Base-by-base conservation (phyloP, 2,888 invertebrate genomes). In the Pantelozetes paolii region DNA sequence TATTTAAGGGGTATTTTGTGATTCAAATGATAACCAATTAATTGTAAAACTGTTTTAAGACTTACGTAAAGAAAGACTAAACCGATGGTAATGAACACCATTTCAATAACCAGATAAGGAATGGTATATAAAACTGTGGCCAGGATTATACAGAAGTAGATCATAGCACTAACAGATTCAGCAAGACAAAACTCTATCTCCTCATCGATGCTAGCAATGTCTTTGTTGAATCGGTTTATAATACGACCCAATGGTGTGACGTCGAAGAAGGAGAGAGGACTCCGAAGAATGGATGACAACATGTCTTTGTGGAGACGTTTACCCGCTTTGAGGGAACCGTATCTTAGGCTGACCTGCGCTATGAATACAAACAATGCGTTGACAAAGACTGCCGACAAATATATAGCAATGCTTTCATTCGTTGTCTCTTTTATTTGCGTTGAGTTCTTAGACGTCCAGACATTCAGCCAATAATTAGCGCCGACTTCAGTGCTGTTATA, bases 241-340 rank as follows among this genome's bases (percentile, higher is more conserved):
- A 89, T 85, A 80, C 89, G 85, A 80, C 89, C 89, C 77, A 85
- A 80, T 15, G 89, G 89, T 77, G 88, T 87, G 79, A 89, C 88
- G 84, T 91, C 90, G 86, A 88, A 90, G 86, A 90, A 90, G 81
- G 87, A 86, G 84, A 86, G 83, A 75, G 82, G 82, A 20, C 80
- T 80, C 9, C 78, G 76, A 48, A 83, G 74, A 23, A 80, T 76
- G 18, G 18, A 42, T 6, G 81, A 82, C 79, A 90, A 85, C 82
- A 89, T 85, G 78, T 84, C 83, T 79, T 84, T 83, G 85, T 90
- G 90, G 80, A 90, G 85, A 80, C 84, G 82, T 81, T 84, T 82
- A 76, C 80, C 78, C 9, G 80, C 80, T 15, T 69, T 74, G 2
- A 81, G 75, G 6, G 80, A 78, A 13, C 79, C 80, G 32, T 78